These are phyloP conservation scores for Agriopis leucophaearia DNA, from an alignment of 2,888 invertebrate species.

Conservation along the genomic window DNA sequence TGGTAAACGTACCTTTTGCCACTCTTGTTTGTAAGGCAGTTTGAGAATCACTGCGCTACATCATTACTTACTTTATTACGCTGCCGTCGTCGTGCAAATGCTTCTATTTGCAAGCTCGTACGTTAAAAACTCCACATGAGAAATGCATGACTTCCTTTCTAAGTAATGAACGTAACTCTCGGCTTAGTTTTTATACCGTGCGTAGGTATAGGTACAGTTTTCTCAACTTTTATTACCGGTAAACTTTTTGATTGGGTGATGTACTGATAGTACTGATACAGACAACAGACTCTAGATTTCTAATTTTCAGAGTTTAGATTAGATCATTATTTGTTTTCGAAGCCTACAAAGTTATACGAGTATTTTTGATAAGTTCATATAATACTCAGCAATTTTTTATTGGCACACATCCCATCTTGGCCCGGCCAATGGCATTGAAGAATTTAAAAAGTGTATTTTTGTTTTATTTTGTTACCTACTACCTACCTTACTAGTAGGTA, in stretches of 20 bases:
- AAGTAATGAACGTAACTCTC: neutral
- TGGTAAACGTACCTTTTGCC: too few relatives aligned
- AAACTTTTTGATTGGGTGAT: conserved; percentile 19
- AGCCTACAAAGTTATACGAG: neutral
- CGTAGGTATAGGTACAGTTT: neutral
- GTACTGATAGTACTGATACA: neutral
- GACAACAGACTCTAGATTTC: neutral
- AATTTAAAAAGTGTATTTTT: too few relatives aligned
- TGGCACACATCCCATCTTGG: too few relatives aligned
- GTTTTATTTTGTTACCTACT: too few relatives aligned
- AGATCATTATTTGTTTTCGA: conserved; percentile 7
- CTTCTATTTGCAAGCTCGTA: conserved; percentile 45
- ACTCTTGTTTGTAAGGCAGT: neutral
- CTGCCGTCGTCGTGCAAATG: conserved; percentile 33
- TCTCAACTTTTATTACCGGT: conserved; percentile 6
- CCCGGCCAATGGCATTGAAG: too few relatives aligned
- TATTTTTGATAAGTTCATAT: neutral
- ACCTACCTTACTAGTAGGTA: too few relatives aligned
- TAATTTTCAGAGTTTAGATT: conserved; percentile 11
- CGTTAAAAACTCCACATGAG: conserved; percentile 5
- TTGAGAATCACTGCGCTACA: conserved; percentile 43
- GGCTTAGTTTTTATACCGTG: neutral
- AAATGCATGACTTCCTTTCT: neutral
- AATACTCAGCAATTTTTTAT: neutral
- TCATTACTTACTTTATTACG: conserved; percentile 58